Evolutionary conservation across 2,797 vertebrate species (phyloP).

Genomic region (Eidolon dupreanum): DNA sequence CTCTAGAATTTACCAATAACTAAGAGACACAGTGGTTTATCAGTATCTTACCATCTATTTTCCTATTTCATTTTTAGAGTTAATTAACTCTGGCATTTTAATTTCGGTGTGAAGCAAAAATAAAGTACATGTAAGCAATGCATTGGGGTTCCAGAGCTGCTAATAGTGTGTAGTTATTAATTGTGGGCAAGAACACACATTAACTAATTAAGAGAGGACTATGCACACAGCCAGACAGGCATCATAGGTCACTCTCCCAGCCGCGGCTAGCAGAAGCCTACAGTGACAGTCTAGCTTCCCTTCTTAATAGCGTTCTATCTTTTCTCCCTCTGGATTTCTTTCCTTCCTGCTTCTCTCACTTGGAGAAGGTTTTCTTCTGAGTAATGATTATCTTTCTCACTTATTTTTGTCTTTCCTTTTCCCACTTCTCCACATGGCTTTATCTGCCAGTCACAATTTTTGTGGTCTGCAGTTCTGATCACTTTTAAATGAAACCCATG

Average conservation of each 20-base stretch:
- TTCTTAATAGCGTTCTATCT: slow-evolving; percentile 32
- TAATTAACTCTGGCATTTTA: slow-evolving; percentile 20
- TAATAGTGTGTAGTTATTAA: accelerated
- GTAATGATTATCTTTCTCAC: slow-evolving; percentile 52
- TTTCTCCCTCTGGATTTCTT: slow-evolving; percentile 56
- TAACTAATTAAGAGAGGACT: background rate
- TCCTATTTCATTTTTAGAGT: background rate
- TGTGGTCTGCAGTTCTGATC: slow-evolving; percentile 88
- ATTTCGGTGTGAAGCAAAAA: background rate
- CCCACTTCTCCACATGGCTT: slow-evolving; percentile 78
- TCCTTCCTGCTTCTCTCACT: slow-evolving; percentile 26
- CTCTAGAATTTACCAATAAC: background rate
- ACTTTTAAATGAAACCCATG: slow-evolving; percentile 91
- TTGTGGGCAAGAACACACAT: background rate
- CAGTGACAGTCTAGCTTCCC: background rate
- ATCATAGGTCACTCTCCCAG: background rate
- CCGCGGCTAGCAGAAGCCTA: background rate
- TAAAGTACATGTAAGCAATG: background rate
- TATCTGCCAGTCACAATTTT: slow-evolving; percentile 89
- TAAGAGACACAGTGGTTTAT: background rate
- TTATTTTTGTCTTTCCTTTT: slow-evolving; percentile 67
- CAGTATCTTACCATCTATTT: background rate
- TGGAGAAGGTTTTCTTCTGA: slow-evolving; percentile 54
- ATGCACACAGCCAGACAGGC: background rate
- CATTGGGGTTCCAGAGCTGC: background rate